Evolutionary conservation across 2,797 vertebrate genomes (phyloP), one percentile per base, ranked within the genome.

Genomic region (Presbytis comata): DNA sequence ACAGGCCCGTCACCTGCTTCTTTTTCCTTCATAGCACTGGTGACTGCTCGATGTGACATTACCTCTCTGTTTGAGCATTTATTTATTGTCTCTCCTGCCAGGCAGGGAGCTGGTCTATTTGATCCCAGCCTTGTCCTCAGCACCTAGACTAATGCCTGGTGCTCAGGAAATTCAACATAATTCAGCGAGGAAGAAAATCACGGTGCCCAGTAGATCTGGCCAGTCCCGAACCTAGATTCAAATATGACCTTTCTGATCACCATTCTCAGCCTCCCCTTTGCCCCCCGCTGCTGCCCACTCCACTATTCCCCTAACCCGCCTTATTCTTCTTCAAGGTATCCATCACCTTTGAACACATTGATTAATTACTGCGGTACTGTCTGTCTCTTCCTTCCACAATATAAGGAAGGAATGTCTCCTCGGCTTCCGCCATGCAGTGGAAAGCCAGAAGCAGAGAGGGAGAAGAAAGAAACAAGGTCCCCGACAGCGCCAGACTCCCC

Each of bases 21-120:
- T 6, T 0, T 50, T 50, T 55, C 24, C 50, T 17, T 2, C 41
- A 2, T 0, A 22, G 80, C 12, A 0, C 16, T 0, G 0, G n/a
- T 11, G n/a, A n/a, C 50, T 85, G 13, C 21, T 21, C 0, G 0
- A 19, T 24, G 16, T 0, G 13, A 21, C 7, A 0, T 22, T 9
- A 0, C 7, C 14, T 1, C 6, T 46, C 36, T 53, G 8, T 55
- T 67, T 21, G 3, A 26, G 0, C n/a, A 1, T 39, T 78, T 3
- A 6, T 41, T 48, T 82, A 67, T 61, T 1, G 30, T 12, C 6
- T 22, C 28, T 33, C 22, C 48, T 14, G 0, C 33, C 28, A 14
- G 36, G 41, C 33, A 28, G 72, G n/a, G 33, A 48, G 10, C 17
- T 21, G 46, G 36, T 13, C 41, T 64, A 8, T 36, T 67, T 2